phyloP scores from a whole-genome alignment of 2,113 vertebrate genomes.

The Neolamprologus fasciatus region DNA sequence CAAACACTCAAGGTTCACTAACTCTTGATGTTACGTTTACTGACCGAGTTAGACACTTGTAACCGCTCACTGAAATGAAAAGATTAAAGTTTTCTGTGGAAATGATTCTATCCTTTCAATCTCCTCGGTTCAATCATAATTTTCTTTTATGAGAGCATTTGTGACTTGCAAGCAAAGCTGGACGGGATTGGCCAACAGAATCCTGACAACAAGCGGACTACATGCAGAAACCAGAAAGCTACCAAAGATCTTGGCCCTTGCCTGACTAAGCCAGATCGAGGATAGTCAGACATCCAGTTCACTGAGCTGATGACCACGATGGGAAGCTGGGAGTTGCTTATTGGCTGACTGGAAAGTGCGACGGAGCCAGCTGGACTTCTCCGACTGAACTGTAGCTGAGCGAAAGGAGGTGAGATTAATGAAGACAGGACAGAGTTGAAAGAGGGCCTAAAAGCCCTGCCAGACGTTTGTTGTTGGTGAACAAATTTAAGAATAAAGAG shows the following conservation, averaged over 20 bases:
- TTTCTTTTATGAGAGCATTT: background rate
- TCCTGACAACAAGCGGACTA: background rate
- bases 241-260: background rate
- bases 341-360: background rate
- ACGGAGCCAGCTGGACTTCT: background rate
- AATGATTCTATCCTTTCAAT: background rate
- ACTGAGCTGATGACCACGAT: background rate
- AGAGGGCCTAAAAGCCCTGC: background rate
- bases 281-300: background rate
- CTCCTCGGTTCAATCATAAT: background rate
- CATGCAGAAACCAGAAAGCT: background rate
- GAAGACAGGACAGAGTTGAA: background rate
- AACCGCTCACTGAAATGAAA: background rate
- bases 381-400: background rate
- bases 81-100: background rate
- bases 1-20: background rate
- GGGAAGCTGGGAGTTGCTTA: background rate
- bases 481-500: background rate
- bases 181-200: background rate
- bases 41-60: background rate
- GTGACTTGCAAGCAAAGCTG: background rate
- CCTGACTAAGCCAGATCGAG: rapidly evolving
- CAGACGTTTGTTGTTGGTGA: background rate
- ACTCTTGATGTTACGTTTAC: background rate
- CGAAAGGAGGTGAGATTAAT: background rate